A percentile compares a stretch with the other conserved stretches of the same genome.
These are phyloP conservation scores for Falco concolor DNA, from an alignment of 2,797 vertebrate species.

Conservation along the genomic window DNA sequence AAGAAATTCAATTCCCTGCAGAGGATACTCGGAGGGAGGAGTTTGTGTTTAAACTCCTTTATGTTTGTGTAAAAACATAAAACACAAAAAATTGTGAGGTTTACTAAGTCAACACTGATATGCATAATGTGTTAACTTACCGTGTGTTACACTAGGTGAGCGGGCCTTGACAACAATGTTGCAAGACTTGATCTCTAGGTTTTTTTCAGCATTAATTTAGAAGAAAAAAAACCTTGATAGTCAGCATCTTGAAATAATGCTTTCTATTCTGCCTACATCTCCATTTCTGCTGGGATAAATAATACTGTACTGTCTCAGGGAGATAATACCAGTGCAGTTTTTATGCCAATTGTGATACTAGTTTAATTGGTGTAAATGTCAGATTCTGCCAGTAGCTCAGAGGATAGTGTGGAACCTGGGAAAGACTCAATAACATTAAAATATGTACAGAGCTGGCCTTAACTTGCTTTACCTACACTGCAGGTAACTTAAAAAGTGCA, in stretches of 20 bases:
- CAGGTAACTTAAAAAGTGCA: not conserved
- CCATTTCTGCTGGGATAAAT: not conserved
- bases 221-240: not conserved
- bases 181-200: not conserved
- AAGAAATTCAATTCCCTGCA: not conserved
- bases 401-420: not conserved
- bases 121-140: not conserved
- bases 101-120: not conserved
- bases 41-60: too few species aligned
- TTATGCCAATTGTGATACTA: not conserved
- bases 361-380: not conserved
- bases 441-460: not conserved
- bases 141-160: not conserved
- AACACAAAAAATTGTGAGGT: not conserved
- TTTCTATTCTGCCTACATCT: not conserved
- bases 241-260: not conserved
- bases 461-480: not conserved
- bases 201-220: not conserved
- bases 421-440: not conserved
- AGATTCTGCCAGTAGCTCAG: not conserved
- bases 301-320: rapidly evolving
- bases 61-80: too few species aligned
- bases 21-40: not conserved
- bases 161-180: not conserved
- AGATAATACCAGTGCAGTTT: not conserved